Conservation (phyloP, 2,113 vertebrate genomes). For the Triplophysa siluroides region DNA sequence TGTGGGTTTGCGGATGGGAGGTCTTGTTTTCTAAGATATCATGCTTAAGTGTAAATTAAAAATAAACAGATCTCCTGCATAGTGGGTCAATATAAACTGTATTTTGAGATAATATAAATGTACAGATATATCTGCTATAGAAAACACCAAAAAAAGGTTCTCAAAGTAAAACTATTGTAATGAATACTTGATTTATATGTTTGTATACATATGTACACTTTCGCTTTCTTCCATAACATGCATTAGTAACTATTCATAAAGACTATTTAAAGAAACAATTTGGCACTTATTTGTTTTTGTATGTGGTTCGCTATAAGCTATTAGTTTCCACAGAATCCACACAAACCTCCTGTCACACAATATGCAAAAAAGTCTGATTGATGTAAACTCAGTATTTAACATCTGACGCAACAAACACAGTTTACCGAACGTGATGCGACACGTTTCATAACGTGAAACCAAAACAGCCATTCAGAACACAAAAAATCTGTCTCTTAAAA, state of each 20-base stretch:
- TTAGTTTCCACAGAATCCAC: not conserved
- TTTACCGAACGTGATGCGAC: not conserved
- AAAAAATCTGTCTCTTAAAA: too few relatives aligned
- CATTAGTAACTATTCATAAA: too few relatives aligned
- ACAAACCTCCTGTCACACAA: not conserved
- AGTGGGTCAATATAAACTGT: too few relatives aligned
- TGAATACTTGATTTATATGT: too few relatives aligned
- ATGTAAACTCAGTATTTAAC: not conserved
- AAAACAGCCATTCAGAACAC: not conserved
- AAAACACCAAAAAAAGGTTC: too few relatives aligned
- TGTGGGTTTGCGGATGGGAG: not conserved
- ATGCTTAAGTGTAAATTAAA: not conserved
- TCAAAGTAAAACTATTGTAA: too few relatives aligned
- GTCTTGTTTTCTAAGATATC: not conserved
- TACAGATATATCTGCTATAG: too few relatives aligned
- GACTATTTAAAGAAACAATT: not conserved
- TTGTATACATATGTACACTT: too few relatives aligned
- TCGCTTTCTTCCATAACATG: too few relatives aligned
- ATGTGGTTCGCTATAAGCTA: constrained; percentile 1
- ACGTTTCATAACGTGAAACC: not conserved
- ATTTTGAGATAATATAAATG: too few relatives aligned
- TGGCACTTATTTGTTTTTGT: not conserved
- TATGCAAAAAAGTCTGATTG: not conserved
- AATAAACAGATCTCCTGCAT: not conserved
- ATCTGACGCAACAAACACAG: not conserved